Percentiles rank a stretch among this genome's conserved stretches.
Conservation (phyloP, 2,888 invertebrate species). For the Cerastis leucographa region DNA sequence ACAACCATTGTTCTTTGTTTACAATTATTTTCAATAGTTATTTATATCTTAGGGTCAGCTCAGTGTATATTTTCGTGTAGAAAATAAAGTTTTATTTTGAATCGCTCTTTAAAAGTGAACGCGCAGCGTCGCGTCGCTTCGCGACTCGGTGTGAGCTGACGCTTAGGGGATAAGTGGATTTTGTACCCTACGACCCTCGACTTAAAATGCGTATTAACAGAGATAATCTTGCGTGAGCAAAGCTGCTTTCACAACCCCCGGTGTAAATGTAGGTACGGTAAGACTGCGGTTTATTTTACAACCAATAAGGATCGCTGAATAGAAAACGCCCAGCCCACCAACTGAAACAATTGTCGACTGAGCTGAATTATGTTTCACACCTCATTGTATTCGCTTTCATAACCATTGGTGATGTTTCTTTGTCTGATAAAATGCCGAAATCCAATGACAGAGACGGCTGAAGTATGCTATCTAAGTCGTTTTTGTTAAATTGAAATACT, state of each 20-base stretch:
- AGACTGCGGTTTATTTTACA: not conserved
- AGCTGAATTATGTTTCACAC: not conserved
- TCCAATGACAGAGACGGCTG: not conserved
- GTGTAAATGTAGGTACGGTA: not conserved
- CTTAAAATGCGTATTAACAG: not conserved
- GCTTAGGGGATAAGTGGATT: constrained; percentile 1
- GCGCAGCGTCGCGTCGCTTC: too few species aligned
- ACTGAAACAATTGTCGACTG: constrained; percentile 1
- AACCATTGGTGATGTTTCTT: not conserved
- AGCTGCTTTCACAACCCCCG: not conserved
- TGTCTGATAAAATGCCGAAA: not conserved
- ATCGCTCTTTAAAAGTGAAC: too few species aligned
- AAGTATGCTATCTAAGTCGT: not conserved
- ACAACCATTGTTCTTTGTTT: not conserved
- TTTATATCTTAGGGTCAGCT: too few species aligned
- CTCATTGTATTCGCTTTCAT: not conserved
- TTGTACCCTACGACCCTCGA: not conserved
- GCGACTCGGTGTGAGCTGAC: too few species aligned
- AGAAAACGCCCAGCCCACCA: constrained; percentile 27
- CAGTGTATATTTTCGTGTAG: too few species aligned
- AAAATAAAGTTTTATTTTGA: too few species aligned
- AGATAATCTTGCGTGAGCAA: constrained; percentile 17
- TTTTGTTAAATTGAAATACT: not conserved
- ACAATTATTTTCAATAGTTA: not conserved
- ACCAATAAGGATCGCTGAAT: constrained; percentile 29